These are phyloP conservation scores for Stenotaenia linearis DNA, from an alignment of 2,888 invertebrate genomes.

Conservation along the genomic window DNA sequence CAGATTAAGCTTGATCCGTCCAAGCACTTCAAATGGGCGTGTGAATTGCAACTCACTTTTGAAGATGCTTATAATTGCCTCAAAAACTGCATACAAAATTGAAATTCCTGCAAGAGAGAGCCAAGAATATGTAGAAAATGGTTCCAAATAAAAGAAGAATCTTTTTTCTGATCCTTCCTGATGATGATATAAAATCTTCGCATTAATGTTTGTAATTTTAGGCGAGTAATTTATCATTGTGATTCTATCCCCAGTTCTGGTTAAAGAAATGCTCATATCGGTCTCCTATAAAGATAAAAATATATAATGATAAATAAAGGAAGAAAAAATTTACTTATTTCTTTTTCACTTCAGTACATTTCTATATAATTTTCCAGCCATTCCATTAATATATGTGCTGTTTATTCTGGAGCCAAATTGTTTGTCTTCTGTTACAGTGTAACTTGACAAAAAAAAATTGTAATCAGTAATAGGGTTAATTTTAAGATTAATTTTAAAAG, in stretches of 20 bases:
- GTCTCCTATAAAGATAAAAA: not conserved
- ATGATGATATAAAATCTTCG: not conserved
- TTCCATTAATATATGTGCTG: not conserved
- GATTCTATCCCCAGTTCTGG: not conserved
- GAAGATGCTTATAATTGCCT: not conserved
- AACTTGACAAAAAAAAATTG: too few species aligned
- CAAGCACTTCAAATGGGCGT: too few species aligned
- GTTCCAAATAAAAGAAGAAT: not conserved
- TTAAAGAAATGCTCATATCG: not conserved
- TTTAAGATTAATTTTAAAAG: too few species aligned
- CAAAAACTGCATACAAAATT: not conserved
- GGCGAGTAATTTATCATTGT: not conserved
- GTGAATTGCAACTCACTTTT: not conserved
- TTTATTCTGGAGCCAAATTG: not conserved
- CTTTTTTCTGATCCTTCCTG: not conserved
- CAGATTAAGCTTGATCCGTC: too few species aligned
- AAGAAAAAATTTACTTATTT: not conserved
- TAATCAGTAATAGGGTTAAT: too few species aligned
- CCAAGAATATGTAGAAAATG: not conserved
- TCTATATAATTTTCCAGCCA: not conserved
- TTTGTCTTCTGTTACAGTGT: not conserved
- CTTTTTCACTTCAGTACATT: too few species aligned
- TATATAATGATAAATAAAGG: not conserved
- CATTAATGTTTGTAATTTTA: not conserved
- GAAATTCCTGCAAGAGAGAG: not conserved